Evolutionary conservation across 30 jellyfish, hydroid and myxozoan species (phyloP), one percentile per base, ranked within the genome.

Genomic region (Hydra vulgaris): DNA sequence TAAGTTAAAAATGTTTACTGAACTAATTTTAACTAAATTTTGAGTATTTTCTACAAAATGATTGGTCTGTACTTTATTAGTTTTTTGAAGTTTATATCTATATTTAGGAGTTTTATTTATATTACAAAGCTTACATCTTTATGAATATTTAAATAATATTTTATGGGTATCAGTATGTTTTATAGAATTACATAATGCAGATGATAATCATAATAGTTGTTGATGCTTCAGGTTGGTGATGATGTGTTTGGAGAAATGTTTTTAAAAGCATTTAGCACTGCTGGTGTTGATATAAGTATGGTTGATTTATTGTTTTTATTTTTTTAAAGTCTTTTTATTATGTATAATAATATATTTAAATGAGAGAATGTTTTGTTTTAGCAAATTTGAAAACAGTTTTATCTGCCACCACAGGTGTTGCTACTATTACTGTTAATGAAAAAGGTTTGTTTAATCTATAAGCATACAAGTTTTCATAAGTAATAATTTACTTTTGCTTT

Each of bases 241-340:
- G 99, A 94, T 70, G 24, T 80, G 8, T 89, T 94, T 86, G 99
- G 99, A 12, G 89, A 94, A 23, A 85, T 94, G 89, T 94, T 74
- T 70, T n/a, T 76, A 76, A 78, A 85, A 55, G 73, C 87, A 23
- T 88, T 94, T 78, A 70, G 83, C 69, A 54, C 76, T 24, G 71
- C 52, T 27, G 84, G 82, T 20, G 83, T 94, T 27, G 83, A 94
- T 79, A 86, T 84, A 56, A 95, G 99, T 94, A 67, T 7, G 92
- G 52, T 74, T 7, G 18, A 16, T 24, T 18, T 56, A 66, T 5
- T 21, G 53, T 16, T 15, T 20, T 7, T 8, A 23, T n/a, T n/a
- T n/a, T n/a, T n/a, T n/a, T n/a, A n/a, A n/a, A n/a, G n/a, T n/a
- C n/a, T n/a, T n/a, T n/a, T n/a, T n/a, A n/a, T n/a, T n/a, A n/a